Conservation (phyloP, 2,113 vertebrate genomes). For the Hippocampus comes region DNA sequence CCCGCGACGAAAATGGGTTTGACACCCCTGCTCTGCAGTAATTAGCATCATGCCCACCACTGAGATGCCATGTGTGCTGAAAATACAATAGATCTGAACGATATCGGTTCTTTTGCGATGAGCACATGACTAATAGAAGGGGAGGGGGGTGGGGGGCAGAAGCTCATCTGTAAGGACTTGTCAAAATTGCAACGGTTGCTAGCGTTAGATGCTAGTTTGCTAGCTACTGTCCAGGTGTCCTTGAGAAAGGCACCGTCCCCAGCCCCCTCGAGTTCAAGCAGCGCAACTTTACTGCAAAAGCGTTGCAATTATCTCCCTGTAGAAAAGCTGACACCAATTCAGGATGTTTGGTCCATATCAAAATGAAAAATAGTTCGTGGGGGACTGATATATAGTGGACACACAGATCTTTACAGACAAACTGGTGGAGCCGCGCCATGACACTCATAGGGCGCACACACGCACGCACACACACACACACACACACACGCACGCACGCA, state of each 20-base stretch:
- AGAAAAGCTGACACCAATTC: background rate
- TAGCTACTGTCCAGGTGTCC: background rate
- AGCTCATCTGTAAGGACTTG: too few relatives aligned
- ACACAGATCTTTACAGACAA: slow-evolving; percentile 32
- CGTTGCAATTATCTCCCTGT: background rate
- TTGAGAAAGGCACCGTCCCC: background rate
- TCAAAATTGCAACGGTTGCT: background rate
- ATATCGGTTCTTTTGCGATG: background rate
- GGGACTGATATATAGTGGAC: background rate
- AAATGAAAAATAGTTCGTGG: background rate
- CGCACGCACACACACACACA: slow-evolving; percentile 9
- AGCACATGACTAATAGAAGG: background rate
- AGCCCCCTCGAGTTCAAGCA: background rate
- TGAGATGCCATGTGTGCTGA: background rate
- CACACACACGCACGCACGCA: slow-evolving; percentile 6
- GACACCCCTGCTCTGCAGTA: too few relatives aligned
- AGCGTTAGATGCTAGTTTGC: background rate
- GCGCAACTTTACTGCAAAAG: background rate
- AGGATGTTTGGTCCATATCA: background rate
- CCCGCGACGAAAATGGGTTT: too few relatives aligned
- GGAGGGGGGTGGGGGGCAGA: too few relatives aligned
- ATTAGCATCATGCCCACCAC: slow-evolving; percentile 30
- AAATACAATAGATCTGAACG: background rate
- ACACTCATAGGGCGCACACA: slow-evolving; percentile 10
- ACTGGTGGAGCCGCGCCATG: slow-evolving; percentile 22